Base-by-base conservation (phyloP, 1,140 invertebrate genomes). In the Dendrolimus kikuchii region DNA sequence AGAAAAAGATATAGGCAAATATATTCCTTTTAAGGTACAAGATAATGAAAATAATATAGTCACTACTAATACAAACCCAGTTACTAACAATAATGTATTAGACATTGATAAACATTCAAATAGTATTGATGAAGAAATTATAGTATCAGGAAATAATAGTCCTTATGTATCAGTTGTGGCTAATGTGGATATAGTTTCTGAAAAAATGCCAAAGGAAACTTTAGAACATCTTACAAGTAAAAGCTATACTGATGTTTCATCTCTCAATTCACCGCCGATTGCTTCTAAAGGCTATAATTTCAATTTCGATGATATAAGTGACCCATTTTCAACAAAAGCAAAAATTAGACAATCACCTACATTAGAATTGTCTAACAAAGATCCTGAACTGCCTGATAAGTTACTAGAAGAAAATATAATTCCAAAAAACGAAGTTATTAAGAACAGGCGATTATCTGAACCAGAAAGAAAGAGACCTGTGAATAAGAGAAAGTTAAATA, bases 281-380 rank as follows among this genome's bases (percentile, higher is more conserved):
- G 51, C 48, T 49, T 72, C 68, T 42, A 82, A 78, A 62, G 77
- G 74, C 10, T 85, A 82, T 58, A 78, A 80, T 53, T 75, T 81
- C 43, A 77, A 82, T 58, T 85, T 85, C 60, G 81, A 82, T 57
- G 74, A 80, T 39, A 74, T 83, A 39, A 74, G 79, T 40, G 66
- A 85, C 59, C 81, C 81, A 36, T 85, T 85, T 71, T 75, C 78
- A 5, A 80, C 79, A 5, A 85, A 82, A 67, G 74, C 66, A 10
- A 80, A 73, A 56, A 79, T 80, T 9, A 71, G 74, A 55, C 50
- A 64, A 47, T 81, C 81, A 9, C 80, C 78, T 9, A 51, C 74
- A 46, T 58, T 61, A 38, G 59, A 64, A 40, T 55, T 55, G 41
- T 47, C 55, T 5, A 59, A 40, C 7, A 7, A 66, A 52, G 10